Evolutionary conservation across 2,888 invertebrate genomes (phyloP), one percentile per base, ranked within the genome.

Genomic region (Rhagophthalmus giganteus): DNA sequence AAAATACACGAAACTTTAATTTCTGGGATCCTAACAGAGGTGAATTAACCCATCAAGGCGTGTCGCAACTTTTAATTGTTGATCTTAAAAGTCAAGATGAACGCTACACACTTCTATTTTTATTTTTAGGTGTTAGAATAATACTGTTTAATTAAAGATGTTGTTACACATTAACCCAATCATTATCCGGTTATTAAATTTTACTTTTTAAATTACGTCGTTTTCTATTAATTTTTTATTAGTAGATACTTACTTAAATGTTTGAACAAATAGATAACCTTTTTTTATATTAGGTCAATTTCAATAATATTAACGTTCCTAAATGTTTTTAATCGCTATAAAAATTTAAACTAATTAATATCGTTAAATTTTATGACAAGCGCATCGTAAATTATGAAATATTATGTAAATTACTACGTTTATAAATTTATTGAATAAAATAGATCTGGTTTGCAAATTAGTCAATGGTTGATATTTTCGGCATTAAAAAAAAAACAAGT

Each of bases 11-110:
- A 51, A 51, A 51, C 10, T 34, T 45, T 45, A 45, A 38, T 50
- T 50, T 38, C 37, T 35, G 16, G 26, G 35, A 38, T 32, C 33
- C 31, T 32, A 11, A 35, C 16, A 24, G 52, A 53, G 53, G 53
- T 53, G 53, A 53, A 53, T 25, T 32, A 53, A 53, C 53, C 32
- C 53, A 53, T 53, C 47, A 53, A 42, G 32, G 32, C 28, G 28
- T 47, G 40, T 40, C 45, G 41, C 35, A 30, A 13, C 28, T 37
- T 47, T 53, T 53, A 53, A 53, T 53, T 53, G 45, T 40, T 49
- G 20, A 24, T 12, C 11, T 37, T 13, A 26, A n/a, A 32, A 32
- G 8, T 32, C 15, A 12, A 32, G 20, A 20, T 20, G 20, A 9
- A 32, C n/a, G 32, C 12, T 11, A 32, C n/a, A n/a, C 12, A 32